Evolutionary conservation across 2,888 invertebrate species (phyloP).

Genomic region (Drosophila austrosaltans): DNA sequence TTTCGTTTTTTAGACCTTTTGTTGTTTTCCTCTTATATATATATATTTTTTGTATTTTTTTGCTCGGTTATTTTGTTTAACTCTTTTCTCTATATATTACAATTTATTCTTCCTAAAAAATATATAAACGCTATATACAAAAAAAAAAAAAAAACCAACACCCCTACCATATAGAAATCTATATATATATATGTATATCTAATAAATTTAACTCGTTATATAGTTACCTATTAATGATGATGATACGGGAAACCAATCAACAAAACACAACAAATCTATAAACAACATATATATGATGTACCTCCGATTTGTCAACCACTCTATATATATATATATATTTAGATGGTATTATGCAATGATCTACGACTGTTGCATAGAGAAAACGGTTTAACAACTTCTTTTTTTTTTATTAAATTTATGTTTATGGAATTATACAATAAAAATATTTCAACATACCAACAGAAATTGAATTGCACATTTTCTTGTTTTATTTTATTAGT

Average conservation of each 20-base stretch:
- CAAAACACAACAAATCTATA: conserved; percentile 21
- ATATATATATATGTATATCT: conserved; percentile 42
- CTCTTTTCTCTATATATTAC: conserved; percentile 25
- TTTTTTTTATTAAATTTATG: conserved; percentile 58
- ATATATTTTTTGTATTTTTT: conserved; percentile 6
- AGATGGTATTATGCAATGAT: conserved; percentile 21
- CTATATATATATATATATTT: conserved; percentile 37
- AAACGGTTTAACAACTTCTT: conserved; percentile 32
- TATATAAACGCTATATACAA: conserved; percentile 28
- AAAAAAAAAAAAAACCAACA: background rate
- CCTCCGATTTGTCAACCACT: conserved; percentile 10
- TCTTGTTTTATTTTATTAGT: conserved; percentile 26
- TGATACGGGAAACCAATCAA: conserved; percentile 10
- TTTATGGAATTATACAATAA: conserved; percentile 69
- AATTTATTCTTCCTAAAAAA: conserved; percentile 21
- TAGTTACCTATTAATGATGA: conserved; percentile 69
- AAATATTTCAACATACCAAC: conserved; percentile 74
- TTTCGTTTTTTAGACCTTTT: background rate
- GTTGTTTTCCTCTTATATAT: background rate
- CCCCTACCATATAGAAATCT: conserved; percentile 16
- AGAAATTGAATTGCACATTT: conserved; percentile 38
- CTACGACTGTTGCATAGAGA: conserved; percentile 30
- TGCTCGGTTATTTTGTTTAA: conserved; percentile 10
- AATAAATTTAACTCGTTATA: conserved; percentile 72
- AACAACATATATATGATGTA: conserved; percentile 12